A percentile compares a stretch with the other conserved stretches of the same genome.
These are phyloP conservation scores for Eupithecia vulgata DNA, from an alignment of 2,888 invertebrate genomes.

Conservation along the genomic window DNA sequence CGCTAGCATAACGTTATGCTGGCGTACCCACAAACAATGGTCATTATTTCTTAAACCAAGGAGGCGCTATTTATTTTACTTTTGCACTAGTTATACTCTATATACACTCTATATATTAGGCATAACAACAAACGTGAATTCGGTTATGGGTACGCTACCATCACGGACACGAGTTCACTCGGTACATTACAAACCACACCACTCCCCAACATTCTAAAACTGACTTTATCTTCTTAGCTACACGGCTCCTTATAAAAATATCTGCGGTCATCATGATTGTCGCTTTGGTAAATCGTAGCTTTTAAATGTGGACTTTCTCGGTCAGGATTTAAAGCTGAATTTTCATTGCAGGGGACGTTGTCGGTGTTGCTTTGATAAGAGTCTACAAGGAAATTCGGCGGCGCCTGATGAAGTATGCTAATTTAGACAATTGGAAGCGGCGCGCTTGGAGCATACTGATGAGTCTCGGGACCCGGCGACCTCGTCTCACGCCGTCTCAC, in stretches of 20 bases:
- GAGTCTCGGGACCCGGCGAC: constrained; percentile 38
- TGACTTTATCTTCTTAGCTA: constrained; percentile 42
- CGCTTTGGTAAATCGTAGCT: constrained; percentile 29
- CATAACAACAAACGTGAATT: too few species aligned
- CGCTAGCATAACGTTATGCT: too few species aligned
- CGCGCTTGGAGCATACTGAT: constrained; percentile 63
- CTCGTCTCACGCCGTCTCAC: constrained; percentile 28
- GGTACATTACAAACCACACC: constrained; percentile 49
- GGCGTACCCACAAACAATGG: too few species aligned
- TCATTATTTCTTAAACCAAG: too few species aligned
- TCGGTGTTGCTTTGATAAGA: constrained; percentile 67
- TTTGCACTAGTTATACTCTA: too few species aligned
- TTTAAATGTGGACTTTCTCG: constrained; percentile 45
- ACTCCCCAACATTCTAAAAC: constrained; percentile 29
- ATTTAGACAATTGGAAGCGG: constrained; percentile 71
- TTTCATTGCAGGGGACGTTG: constrained; percentile 38
- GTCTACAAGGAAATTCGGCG: constrained; percentile 70
- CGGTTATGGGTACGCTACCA: too few species aligned
- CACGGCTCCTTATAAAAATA: constrained; percentile 44
- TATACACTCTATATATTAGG: too few species aligned
- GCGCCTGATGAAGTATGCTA: constrained; percentile 76
- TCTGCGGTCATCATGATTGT: constrained; percentile 24
- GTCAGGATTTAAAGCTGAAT: constrained; percentile 42
- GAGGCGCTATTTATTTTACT: too few species aligned
- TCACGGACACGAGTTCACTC: too few species aligned